Evolutionary conservation across 1,140 invertebrate species (phyloP).

Genomic region (Anadara kagoshimensis): DNA sequence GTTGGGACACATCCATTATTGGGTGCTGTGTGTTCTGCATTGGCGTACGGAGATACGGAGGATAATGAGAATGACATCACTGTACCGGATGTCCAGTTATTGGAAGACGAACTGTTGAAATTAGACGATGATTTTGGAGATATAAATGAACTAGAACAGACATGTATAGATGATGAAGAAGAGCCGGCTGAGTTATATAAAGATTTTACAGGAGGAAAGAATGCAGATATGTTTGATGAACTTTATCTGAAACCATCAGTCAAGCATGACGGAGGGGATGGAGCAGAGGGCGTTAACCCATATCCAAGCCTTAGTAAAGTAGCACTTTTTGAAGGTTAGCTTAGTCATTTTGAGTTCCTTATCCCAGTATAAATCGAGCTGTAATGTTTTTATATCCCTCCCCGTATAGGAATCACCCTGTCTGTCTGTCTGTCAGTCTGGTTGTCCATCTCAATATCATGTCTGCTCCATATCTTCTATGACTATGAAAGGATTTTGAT

Average conservation of each 20-base stretch:
- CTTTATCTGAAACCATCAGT: constrained; percentile 35
- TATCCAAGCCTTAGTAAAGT: constrained; percentile 54
- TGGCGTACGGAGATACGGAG: constrained; percentile 33
- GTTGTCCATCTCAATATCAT: too few relatives aligned
- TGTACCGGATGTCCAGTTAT: constrained; percentile 55
- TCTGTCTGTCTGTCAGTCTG: too few relatives aligned
- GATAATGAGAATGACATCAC: constrained; percentile 53
- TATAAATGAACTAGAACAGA: constrained; percentile 37
- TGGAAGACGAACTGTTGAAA: constrained; percentile 50
- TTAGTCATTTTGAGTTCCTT: too few relatives aligned
- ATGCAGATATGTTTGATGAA: constrained; percentile 21
- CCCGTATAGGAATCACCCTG: too few relatives aligned
- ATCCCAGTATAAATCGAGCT: not conserved
- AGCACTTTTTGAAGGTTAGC: constrained; percentile 52
- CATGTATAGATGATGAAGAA: constrained; percentile 23
- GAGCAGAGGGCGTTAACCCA: constrained; percentile 6
- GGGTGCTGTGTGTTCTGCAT: constrained; percentile 9
- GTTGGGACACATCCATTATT: not conserved
- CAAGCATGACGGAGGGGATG: constrained; percentile 12
- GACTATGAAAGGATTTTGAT: too few relatives aligned
- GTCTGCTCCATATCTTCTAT: too few relatives aligned
- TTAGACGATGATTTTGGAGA: constrained; percentile 62
- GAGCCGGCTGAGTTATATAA: constrained; percentile 7
- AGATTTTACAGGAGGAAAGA: constrained; percentile 13
- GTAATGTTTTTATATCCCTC: too few relatives aligned